Percentiles rank a stretch among this genome's conserved stretches.
phyloP scores from a whole-genome alignment of 2,888 invertebrate genomes.

The Rugalucina vietnamica region DNA sequence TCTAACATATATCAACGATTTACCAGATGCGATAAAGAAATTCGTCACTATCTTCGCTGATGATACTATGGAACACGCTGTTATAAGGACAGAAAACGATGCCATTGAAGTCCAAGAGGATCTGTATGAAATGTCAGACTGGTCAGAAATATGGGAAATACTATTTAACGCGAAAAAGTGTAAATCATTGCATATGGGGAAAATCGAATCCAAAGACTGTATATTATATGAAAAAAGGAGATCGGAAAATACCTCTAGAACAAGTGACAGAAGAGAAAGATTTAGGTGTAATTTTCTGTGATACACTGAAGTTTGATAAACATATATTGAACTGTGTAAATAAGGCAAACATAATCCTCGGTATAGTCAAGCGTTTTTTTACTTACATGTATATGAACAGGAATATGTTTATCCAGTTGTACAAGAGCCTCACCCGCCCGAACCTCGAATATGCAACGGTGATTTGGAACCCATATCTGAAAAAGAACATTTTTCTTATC shows the following conservation, averaged over 20 bases:
- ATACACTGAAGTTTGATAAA: background rate
- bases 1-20: constrained; percentile 23
- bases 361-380: constrained; percentile 2
- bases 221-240: constrained; percentile 1
- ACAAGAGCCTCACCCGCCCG: background rate
- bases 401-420: background rate
- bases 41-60: constrained; percentile 17
- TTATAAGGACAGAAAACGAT: too few relatives aligned
- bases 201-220: background rate
- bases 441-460: too few relatives aligned
- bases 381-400: constrained; percentile 1
- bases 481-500: background rate
- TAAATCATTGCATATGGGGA: constrained; percentile 2
- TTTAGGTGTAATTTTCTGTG: background rate
- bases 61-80: too few relatives aligned
- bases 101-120: too few relatives aligned
- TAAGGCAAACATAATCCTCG: background rate
- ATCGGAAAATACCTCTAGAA: background rate
- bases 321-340: background rate
- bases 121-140: background rate
- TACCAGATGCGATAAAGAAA: background rate
- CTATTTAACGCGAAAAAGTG: background rate
- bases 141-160: background rate
- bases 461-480: constrained; percentile 2
- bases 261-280: constrained; percentile 3